A percentile compares a stretch with the other conserved stretches of the same genome.
Conservation (phyloP, 2,113 vertebrate species). For the Catharus bicknelli region DNA sequence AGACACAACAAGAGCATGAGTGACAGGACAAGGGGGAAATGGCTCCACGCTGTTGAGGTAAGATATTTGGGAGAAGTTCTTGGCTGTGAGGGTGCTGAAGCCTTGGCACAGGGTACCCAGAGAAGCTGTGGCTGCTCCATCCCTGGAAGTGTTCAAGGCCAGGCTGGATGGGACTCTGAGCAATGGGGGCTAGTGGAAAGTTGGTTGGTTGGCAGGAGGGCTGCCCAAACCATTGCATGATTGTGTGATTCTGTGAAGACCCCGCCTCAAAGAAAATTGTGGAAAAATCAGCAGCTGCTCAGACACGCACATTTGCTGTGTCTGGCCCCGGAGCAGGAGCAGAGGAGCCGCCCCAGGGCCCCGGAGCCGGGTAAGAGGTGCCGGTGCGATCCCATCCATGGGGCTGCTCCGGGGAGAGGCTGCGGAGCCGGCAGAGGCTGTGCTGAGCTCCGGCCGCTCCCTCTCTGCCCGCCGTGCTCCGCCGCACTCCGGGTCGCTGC, state of each 20-base stretch:
- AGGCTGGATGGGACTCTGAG: not conserved
- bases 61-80: not conserved
- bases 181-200: not conserved
- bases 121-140: not conserved
- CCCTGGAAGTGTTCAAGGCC: not conserved
- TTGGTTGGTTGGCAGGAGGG: not conserved
- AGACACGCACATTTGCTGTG: not conserved
- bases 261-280: not conserved
- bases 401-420: not conserved
- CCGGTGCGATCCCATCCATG: fast-evolving
- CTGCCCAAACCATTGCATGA: not conserved
- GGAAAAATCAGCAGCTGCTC: not conserved
- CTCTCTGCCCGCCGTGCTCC: not conserved
- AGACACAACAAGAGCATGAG: not conserved
- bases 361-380: not conserved
- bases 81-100: not conserved
- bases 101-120: not conserved
- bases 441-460: fast-evolving
- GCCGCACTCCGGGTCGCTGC: fast-evolving
- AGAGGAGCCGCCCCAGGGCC: fast-evolving
- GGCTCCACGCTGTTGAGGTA: not conserved
- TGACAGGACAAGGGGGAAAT: not conserved
- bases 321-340: not conserved
- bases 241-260: not conserved
- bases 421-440: fast-evolving